Evolutionary conservation across 2,888 invertebrate genomes (phyloP).

Genomic region (Suillia variegata): DNA sequence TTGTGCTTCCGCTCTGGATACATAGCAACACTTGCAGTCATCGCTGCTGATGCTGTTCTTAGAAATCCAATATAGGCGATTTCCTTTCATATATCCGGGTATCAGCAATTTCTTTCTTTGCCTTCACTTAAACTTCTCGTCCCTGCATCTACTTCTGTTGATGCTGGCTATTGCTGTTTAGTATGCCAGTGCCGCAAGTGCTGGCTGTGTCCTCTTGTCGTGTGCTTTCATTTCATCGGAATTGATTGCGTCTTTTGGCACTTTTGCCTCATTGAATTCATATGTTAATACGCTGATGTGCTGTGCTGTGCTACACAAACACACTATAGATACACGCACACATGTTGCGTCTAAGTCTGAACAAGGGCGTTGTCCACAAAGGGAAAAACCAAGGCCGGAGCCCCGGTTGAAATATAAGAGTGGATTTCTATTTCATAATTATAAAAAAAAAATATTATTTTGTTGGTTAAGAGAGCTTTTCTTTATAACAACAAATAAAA

Average conservation of each 20-base stretch:
- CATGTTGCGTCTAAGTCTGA: constrained; percentile 3
- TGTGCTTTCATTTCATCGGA: neutral
- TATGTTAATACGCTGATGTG: constrained; percentile 13
- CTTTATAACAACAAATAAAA: no score
- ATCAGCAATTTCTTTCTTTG: neutral
- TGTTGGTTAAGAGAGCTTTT: no score
- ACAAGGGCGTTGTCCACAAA: no score
- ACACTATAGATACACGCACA: no score
- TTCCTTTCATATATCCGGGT: neutral
- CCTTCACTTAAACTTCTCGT: neutral
- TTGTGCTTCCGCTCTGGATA: constrained; percentile 14
- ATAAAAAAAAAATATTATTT: no score
- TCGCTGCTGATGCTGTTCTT: neutral
- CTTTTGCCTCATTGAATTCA: constrained; percentile 13
- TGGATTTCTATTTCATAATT: no score
- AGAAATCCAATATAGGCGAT: neutral
- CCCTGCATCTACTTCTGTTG: neutral
- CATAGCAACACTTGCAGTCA: constrained; percentile 1
- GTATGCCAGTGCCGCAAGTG: neutral
- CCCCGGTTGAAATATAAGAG: no score
- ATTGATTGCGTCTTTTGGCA: constrained; percentile 14
- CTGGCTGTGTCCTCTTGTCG: constrained; percentile 4
- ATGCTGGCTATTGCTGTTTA: neutral
- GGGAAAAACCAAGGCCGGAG: no score
- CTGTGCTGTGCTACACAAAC: neutral